Evolutionary conservation across 1,140 invertebrate species (phyloP), one percentile per base, ranked within the genome.

Genomic region (Notospermus geniculatus): DNA sequence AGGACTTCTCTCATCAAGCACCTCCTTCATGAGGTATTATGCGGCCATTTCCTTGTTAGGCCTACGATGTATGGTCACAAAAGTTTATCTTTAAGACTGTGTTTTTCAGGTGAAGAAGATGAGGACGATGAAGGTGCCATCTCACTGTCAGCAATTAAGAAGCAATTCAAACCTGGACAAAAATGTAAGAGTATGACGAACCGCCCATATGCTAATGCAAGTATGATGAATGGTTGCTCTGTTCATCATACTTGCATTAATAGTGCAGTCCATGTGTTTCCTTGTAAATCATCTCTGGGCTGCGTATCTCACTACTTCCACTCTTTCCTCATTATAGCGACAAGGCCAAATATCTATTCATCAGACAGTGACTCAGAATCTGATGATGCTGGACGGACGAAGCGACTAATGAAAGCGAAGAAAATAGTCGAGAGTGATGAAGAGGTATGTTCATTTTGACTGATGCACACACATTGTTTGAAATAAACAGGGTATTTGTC

Each of bases 121-220:
- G 90, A 92, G 60, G 90, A 92, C 66, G 92, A 91, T 57, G 93
- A 91, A 13, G 92, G 94, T 60, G 91, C 95, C 71, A 93, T 97
- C 70, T 96, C 93, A 7, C 80, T 98, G 1, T 87, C 90, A 62
- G 93, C 93, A 32, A 97, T 97, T 71, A 97, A 98, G 80, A 96
- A 92, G 80, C 90, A 92, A 76, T 95, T 93, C 79, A 97, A 97
- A 77, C 57, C 62, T 36, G 67, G 60, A 13, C 56, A 60, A 15
- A 64, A 87, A 86, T 62, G 83, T 84, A 65, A 66, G 60, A 36
- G 17, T 54, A 17, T 7, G 2, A 7, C n/a, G 17, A 56, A 0
- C 4, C 36, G 52, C 2, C 25, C 1, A 50, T 9, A n/a, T 27
- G 17, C 32, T 19, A 17, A 1, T 4, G 45, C 9, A 29, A 23